These are phyloP conservation scores for Anomalospiza imberbis DNA, from an alignment of 2,797 vertebrate genomes.

Conservation along the genomic window DNA sequence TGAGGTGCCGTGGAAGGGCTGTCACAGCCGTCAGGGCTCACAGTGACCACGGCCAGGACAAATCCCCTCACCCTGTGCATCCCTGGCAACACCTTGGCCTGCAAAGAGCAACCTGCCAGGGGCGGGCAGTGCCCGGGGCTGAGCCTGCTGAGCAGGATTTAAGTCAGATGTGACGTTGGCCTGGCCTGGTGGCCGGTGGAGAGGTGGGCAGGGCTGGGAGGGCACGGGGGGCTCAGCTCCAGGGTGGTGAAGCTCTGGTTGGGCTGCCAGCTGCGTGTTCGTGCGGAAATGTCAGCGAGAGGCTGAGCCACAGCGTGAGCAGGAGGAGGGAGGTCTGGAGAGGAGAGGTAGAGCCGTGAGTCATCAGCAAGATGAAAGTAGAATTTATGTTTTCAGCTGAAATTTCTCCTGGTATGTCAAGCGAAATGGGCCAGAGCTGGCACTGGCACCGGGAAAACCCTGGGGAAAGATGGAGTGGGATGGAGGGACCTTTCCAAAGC, in stretches of 20 bases:
- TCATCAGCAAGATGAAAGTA: slow-evolving; percentile 10
- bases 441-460: background rate
- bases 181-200: background rate
- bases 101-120: background rate
- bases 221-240: background rate
- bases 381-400: background rate
- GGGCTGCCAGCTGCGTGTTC: background rate
- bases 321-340: slow-evolving; percentile 40
- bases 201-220: background rate
- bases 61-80: background rate
- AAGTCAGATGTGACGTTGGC: background rate
- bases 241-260: rapidly evolving
- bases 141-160: background rate
- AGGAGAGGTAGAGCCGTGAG: background rate
- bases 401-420: background rate
- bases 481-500: background rate
- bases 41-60: background rate
- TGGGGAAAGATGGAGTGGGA: background rate
- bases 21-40: background rate
- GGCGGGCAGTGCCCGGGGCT: background rate
- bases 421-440: background rate
- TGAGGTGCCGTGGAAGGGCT: background rate
- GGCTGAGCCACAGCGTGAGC: background rate
- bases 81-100: background rate
- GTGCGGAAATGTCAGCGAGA: background rate